Evolutionary conservation across 1,140 invertebrate genomes (phyloP), one percentile per base, ranked within the genome.

Genomic region (Tetraneura akinire): DNA sequence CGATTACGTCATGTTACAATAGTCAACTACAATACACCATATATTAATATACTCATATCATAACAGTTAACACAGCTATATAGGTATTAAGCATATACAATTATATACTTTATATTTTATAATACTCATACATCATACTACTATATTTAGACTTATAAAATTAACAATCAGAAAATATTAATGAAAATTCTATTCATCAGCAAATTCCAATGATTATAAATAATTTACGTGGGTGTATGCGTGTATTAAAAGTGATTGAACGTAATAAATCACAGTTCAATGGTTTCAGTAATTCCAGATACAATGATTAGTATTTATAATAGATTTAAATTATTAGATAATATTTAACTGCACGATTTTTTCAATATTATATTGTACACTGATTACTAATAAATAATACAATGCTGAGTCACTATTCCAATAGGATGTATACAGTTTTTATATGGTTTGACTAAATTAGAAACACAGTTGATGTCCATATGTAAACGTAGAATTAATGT

Each of bases 301-400:
- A 71, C 68, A 71, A 71, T 51, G 68, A 51, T 49, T n/a, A 71
- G 45, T 51, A 49, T 51, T 71, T 51, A 51, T 29, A 49, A 71
- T 16, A 11, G 9, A 29, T 18, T 51, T n/a, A n/a, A 29, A 18
- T 71, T 16, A 71, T 26, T 26, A 49, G 18, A n/a, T n/a, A 51
- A 71, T 51, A 10, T 51, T 70, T 18, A 29, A 71, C 68, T 18
- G 45, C 51, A 45, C 68, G 51, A 71, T 71, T 49, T 51, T 29
- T 49, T 71, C 16, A 10, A 71, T 71, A 51, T 18, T 21, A 29
- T 49, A 29, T 49, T 49, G 13, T 29, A 62, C 21, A 26, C 32
- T 6, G 32, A 66, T 42, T 14, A 66, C 18, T 21, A 71, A 21
- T 18, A 26, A 45, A 18, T 18, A 16, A 51, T 71, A 71, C 45